A percentile compares a stretch with the other conserved stretches of the same genome.
Conservation (phyloP, 2,797 vertebrate species). For the Craterocephalus amniculus region DNA sequence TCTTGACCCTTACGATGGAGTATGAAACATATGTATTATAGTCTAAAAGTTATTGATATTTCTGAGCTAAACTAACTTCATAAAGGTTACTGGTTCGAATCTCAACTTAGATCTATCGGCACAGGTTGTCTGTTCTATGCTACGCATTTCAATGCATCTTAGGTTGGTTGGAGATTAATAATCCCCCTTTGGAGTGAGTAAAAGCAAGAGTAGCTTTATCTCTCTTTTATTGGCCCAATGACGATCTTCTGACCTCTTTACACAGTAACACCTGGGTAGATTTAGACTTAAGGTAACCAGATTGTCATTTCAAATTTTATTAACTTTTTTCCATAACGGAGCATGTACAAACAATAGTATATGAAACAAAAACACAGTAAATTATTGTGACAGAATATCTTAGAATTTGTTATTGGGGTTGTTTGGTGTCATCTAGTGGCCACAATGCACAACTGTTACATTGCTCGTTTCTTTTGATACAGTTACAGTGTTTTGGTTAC, state of each 20-base stretch:
- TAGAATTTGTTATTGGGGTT: background rate
- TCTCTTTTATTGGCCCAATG: background rate
- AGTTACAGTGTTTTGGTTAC: background rate
- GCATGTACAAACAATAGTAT: too few species aligned
- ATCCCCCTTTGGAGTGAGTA: too few species aligned
- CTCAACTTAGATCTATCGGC: too few species aligned
- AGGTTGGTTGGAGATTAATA: too few species aligned
- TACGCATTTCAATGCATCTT: too few species aligned
- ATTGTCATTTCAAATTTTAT: background rate
- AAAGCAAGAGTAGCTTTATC: background rate
- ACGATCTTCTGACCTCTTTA: background rate
- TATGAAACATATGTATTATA: background rate
- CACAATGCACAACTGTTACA: background rate
- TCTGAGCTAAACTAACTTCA: background rate
- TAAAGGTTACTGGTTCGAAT: too few species aligned
- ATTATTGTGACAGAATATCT: too few species aligned
- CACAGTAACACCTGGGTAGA: background rate
- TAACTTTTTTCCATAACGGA: too few species aligned
- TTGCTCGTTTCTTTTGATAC: constrained; percentile 7
- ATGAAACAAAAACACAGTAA: too few species aligned
- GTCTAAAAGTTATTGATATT: background rate
- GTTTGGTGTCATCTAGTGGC: constrained; percentile 56
- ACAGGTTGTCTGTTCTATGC: too few species aligned
- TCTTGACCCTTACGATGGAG: too few species aligned
- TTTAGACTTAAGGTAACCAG: background rate